These are phyloP conservation scores for Metaphire vulgaris DNA, from an alignment of 1,140 invertebrate genomes.

Conservation along the genomic window DNA sequence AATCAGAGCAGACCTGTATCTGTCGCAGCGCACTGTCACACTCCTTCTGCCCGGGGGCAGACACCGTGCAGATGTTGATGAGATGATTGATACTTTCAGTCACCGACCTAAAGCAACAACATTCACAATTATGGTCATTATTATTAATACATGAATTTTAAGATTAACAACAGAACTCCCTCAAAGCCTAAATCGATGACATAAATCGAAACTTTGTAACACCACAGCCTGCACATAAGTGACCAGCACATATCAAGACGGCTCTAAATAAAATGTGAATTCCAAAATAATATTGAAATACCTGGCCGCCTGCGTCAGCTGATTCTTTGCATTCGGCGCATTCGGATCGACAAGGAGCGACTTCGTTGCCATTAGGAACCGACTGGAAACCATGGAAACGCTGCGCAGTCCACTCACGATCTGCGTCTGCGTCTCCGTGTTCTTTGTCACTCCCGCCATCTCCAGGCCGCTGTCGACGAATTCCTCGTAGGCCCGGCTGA, in stretches of 20 bases:
- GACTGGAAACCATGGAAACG: constrained; percentile 54
- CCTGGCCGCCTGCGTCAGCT: constrained; percentile 64
- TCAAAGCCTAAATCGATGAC: neutral
- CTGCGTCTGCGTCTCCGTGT: neutral
- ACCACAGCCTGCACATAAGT: neutral
- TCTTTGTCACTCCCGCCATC: constrained; percentile 22
- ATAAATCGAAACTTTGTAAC: neutral
- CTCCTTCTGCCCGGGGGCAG: constrained; percentile 84
- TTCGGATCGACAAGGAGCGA: constrained; percentile 77
- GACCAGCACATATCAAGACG: no score
- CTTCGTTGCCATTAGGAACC: constrained; percentile 78
- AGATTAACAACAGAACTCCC: neutral
- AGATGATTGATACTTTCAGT: constrained; percentile 88
- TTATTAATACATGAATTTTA: neutral
- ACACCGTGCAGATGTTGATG: constrained; percentile 73
- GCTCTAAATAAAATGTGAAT: no score
- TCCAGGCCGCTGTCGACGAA: constrained; percentile 26
- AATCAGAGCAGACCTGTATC: constrained; percentile 65
- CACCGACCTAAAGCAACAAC: constrained; percentile 54
- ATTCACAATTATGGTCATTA: neutral
- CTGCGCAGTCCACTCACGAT: constrained; percentile 7
- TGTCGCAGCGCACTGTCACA: constrained; percentile 92
- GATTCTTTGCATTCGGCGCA: constrained; percentile 14
- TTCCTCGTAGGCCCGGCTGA: constrained; percentile 21
- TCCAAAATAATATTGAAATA: constrained; percentile 41